These are phyloP conservation scores for Bedellia somnulentella DNA, from an alignment of 2,888 invertebrate genomes.

Conservation along the genomic window DNA sequence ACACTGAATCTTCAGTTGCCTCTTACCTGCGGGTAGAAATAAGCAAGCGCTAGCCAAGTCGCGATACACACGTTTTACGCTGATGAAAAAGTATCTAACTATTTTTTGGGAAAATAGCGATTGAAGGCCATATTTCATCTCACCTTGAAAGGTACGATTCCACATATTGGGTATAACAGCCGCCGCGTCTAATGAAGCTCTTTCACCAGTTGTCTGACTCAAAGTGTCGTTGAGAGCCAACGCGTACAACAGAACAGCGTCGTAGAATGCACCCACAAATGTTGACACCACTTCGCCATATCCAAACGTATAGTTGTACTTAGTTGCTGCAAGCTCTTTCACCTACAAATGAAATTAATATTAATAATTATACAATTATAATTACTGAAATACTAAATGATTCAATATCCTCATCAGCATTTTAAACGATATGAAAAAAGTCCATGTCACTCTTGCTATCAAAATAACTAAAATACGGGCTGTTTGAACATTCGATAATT, in stretches of 20 bases:
- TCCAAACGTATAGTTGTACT: conserved; percentile 73
- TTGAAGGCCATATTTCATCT: background rate
- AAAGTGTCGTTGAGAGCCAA: conserved; percentile 88
- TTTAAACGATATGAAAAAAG: too few relatives aligned
- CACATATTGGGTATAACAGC: conserved; percentile 83
- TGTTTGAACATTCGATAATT: too few relatives aligned
- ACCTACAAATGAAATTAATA: conserved; percentile 40
- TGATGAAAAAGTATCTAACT: conserved; percentile 3
- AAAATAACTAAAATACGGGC: too few relatives aligned
- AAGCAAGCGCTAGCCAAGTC: too few relatives aligned
- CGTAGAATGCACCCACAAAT: conserved; percentile 94
- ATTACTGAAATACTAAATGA: background rate
- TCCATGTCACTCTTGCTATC: too few relatives aligned
- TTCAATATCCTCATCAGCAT: too few relatives aligned
- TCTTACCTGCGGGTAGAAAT: too few relatives aligned
- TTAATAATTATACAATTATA: background rate
- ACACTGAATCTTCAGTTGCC: too few relatives aligned
- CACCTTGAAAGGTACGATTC: conserved; percentile 83
- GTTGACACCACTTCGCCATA: conserved; percentile 82
- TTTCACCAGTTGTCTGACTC: conserved; percentile 38
- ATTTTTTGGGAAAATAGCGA: conserved; percentile 3
- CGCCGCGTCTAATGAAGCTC: conserved; percentile 74
- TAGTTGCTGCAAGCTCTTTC: conserved; percentile 66
- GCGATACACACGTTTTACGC: too few relatives aligned
- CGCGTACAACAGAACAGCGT: conserved; percentile 92